Base-by-base conservation (phyloP, 1,140 invertebrate species). In the Drosophila willistoni region DNA sequence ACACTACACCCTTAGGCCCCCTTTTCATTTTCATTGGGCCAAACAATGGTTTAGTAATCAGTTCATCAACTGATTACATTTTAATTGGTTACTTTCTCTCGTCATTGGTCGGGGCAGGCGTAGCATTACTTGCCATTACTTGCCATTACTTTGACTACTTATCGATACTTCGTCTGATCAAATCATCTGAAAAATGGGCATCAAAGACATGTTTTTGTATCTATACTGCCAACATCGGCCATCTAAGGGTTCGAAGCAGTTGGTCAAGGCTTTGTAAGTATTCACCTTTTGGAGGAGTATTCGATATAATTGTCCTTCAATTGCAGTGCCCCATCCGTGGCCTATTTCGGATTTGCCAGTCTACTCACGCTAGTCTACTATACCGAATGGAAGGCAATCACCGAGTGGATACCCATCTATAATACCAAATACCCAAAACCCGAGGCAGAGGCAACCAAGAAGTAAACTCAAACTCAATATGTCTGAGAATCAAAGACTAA, bases 351-450 rank as follows among this genome's bases (percentile, higher is more conserved):
- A 1, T 12, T 78, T 41, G 84, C 84, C 13, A 68, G 64, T 1
- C 17, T 56, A 0, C 25, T 87, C 39, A 56, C 65, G 7, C 1
- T 87, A 9, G 36, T 74, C 25, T 87, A 87, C n/a, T 75, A 71
- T 7, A 73, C 77, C 25, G 84, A 87, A 1, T 87, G 84, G 84
- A 71, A 76, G n/a, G 22, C 72, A 12, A 41, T 87, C n/a, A 70
- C 84, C 54, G 19, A 71, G 13, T 77, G 64, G 54, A 83, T 87
- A 42, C 84, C 84, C 2, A 22, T 87, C 10, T 87, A 87, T 7
- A 87, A 87, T 39, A 83, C 68, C 14, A 87, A 87, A 33, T 87
- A 73, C 7, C 76, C 73, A 1, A 80, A 83, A 25, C 63, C 72
- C 9, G 79, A 86, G 34, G 64, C 42, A 5, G 36, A 39, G 36